Evolutionary conservation across 2,113 vertebrate genomes (phyloP).

Genomic region (Hylia prasina): DNA sequence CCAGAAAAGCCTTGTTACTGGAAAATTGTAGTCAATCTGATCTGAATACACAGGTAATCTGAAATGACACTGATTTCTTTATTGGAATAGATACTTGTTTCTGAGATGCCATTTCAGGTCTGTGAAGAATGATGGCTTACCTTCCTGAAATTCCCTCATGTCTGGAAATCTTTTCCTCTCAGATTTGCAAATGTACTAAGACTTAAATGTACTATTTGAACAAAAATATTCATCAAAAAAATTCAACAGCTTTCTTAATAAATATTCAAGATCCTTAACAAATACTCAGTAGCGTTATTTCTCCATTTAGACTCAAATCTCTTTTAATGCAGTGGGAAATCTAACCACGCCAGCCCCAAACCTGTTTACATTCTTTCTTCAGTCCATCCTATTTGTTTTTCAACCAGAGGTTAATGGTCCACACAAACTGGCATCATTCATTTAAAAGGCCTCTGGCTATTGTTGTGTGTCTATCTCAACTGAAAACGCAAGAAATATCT

Average conservation of each 20-base stretch:
- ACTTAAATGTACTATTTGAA: not conserved
- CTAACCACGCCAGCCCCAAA: not conserved
- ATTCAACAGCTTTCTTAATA: not conserved
- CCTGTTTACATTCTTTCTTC: not conserved
- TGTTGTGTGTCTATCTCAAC: rapidly evolving
- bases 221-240: not conserved
- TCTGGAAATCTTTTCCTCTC: not conserved
- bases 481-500: not conserved
- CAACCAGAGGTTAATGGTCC: not conserved
- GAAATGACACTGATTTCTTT: not conserved
- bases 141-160: not conserved
- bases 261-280: not conserved
- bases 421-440: not conserved
- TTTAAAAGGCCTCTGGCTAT: not conserved
- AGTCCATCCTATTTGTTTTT: not conserved
- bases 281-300: not conserved
- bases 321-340: not conserved
- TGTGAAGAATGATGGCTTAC: not conserved
- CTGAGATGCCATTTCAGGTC: not conserved
- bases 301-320: not conserved
- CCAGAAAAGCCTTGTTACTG: not conserved
- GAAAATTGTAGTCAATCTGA: not conserved
- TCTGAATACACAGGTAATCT: not conserved
- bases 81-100: not conserved
- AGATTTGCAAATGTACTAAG: not conserved